Percentiles rank a stretch among this genome's conserved stretches.
Conservation (phyloP, 2,888 invertebrate genomes). For the Carcina quercana region DNA sequence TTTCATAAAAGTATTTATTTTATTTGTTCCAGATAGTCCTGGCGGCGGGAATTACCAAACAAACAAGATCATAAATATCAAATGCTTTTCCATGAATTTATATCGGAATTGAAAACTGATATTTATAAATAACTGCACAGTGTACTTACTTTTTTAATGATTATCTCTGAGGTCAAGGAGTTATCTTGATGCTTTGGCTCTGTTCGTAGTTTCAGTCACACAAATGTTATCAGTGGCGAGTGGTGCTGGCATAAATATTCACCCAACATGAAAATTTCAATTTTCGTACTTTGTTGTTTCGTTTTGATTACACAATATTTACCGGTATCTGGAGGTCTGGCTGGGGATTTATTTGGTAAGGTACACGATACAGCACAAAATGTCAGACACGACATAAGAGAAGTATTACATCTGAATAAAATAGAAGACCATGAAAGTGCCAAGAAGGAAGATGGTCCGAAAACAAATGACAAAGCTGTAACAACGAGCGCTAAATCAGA, state of each 20-base stretch:
- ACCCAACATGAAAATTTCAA: constrained; percentile 29
- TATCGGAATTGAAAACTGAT: too few relatives aligned
- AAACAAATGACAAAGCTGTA: constrained; percentile 1
- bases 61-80: too few relatives aligned
- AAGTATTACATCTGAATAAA: constrained; percentile 21
- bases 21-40: too few relatives aligned
- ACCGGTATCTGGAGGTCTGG: constrained; percentile 26
- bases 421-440: constrained; percentile 12
- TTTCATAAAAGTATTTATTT: too few relatives aligned
- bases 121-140: too few relatives aligned
- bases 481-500: constrained; percentile 1
- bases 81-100: too few relatives aligned
- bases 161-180: constrained; percentile 29
- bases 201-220: constrained; percentile 22
- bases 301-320: constrained; percentile 22
- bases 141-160: constrained; percentile 13
- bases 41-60: too few relatives aligned
- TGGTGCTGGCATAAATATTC: constrained; percentile 6
- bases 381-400: constrained; percentile 26
- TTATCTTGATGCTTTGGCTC: constrained; percentile 26
- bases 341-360: constrained; percentile 27
- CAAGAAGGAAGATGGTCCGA: constrained; percentile 2
- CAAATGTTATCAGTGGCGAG: neutral
- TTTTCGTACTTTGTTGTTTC: constrained; percentile 26
- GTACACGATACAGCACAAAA: constrained; percentile 26